Conservation (phyloP, 2,113 vertebrate species). For the Coracopsis vasa region DNA sequence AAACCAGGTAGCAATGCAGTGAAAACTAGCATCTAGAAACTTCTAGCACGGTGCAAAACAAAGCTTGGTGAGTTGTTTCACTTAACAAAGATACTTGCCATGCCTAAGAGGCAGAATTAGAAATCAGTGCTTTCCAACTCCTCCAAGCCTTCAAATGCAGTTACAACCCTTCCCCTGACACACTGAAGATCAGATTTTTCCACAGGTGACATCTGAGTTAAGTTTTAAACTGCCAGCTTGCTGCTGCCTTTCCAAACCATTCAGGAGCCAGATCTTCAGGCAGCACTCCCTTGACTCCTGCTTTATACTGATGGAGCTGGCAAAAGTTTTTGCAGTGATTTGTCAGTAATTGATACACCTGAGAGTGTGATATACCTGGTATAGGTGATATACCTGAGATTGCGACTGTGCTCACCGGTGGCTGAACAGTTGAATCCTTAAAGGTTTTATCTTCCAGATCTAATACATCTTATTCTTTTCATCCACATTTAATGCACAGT, state of each 20-base stretch:
- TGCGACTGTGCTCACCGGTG: neutral
- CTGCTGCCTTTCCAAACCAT: neutral
- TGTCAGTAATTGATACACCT: neutral
- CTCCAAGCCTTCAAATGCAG: neutral
- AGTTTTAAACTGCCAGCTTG: neutral
- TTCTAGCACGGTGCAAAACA: neutral
- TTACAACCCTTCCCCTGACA: neutral
- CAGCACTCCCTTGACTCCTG: neutral
- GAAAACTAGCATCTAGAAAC: too few relatives aligned
- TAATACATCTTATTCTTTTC: neutral
- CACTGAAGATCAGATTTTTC: neutral
- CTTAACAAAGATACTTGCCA: neutral
- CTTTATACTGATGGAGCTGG: neutral
- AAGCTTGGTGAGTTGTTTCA: neutral
- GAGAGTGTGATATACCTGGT: neutral
- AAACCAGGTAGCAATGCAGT: neutral
- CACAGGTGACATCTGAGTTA: neutral
- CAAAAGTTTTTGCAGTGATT: neutral
- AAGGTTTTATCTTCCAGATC: neutral
- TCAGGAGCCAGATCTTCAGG: neutral
- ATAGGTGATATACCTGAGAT: rapidly evolving
- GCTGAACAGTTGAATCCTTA: neutral
- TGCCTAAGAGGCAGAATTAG: neutral
- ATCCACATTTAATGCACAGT: neutral
- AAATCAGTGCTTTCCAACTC: neutral